Evolutionary conservation across 2,113 vertebrate genomes (phyloP), one percentile per base, ranked within the genome.

Genomic region (Rhinogobius similis): DNA sequence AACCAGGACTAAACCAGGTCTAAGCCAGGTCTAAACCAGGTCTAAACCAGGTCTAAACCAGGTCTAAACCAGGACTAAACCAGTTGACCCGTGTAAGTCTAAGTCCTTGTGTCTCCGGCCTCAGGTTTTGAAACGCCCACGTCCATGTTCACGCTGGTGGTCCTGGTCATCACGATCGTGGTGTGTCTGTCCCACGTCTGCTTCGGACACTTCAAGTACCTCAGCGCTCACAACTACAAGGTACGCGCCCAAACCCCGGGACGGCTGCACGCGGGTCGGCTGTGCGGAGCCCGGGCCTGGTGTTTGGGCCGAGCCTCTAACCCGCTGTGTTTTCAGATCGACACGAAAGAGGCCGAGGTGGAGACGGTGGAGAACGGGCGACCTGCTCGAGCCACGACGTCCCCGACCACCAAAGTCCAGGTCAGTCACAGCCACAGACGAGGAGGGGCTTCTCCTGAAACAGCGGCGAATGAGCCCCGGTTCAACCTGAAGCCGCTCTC

Each of bases 191-290:
- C 95, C 62, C 97, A 98, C 4, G 94, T 98, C 91, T 99, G 96
- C 91, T 99, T 99, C 1, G 97, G 97, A 78, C 95, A 98, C 91
- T 99, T 99, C 92, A 99, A 99, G 94, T 99, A 99, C 92, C 96
- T 98, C 91, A 98, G 97, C 69, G 96, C 97, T 82, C 97, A 99
- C 91, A 99, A 98, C 93, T 98, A 98, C 91, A 97, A 98, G 97
- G 97, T 98, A 90, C 81, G 5, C 5, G 2, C 43, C 9, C 50
- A 23, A 23, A 39, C 4, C 9, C 4, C 32, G 32, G 32, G 8
- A n/a, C n/a, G n/a, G n/a, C n/a, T n/a, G n/a, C n/a, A n/a, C n/a
- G n/a, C n/a, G n/a, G n/a, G n/a, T n/a, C n/a, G n/a, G n/a, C n/a
- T n/a, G n/a, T n/a, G n/a, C n/a, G n/a, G n/a, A n/a, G n/a, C n/a